These are phyloP conservation scores for Castor canadensis DNA, from an alignment of 2,113 vertebrate genomes.

Conservation along the genomic window DNA sequence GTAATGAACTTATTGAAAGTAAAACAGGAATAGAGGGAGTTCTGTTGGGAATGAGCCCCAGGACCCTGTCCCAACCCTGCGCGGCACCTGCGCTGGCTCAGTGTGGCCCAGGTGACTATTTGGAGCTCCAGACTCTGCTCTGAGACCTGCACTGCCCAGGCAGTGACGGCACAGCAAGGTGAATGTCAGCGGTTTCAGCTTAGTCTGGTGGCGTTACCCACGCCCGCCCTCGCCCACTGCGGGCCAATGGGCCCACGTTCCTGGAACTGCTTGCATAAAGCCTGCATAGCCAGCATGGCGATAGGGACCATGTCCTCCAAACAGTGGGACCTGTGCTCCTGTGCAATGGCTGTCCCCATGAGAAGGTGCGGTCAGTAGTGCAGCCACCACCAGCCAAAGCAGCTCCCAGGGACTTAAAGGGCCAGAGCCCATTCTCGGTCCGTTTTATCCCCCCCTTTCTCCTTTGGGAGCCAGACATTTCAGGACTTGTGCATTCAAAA, in stretches of 20 bases:
- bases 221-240: fast-evolving
- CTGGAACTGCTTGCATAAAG: fast-evolving
- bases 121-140: neutral
- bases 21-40: neutral
- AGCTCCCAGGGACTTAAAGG: too few relatives aligned
- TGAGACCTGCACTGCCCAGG: neutral
- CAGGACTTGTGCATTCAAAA: neutral
- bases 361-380: neutral
- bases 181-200: neutral
- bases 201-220: fast-evolving
- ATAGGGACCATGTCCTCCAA: too few relatives aligned
- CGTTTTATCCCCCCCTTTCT: neutral
- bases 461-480: neutral
- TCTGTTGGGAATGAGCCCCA: too few relatives aligned
- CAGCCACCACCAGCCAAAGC: neutral
- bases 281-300: neutral
- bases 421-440: neutral
- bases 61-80: neutral
- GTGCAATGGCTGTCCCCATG: fast-evolving
- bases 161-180: neutral
- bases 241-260: fast-evolving
- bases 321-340: neutral
- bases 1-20: neutral
- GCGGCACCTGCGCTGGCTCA: fast-evolving
- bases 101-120: fast-evolving